phyloP scores from a whole-genome alignment of 2,888 invertebrate genomes.

The Cephus pygmeus region DNA sequence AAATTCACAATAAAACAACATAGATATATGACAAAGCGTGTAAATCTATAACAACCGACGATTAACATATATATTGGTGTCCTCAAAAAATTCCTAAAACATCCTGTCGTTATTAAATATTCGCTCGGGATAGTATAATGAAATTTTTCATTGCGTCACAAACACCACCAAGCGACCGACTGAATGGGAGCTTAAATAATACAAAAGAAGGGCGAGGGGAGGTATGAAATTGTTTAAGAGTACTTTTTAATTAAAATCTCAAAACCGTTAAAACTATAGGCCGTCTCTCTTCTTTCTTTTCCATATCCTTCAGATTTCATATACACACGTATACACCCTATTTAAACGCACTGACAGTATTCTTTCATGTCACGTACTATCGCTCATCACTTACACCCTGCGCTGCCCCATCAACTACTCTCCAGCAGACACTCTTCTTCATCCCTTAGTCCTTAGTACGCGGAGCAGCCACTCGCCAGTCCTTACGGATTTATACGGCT shows the following conservation, averaged over 20 bases:
- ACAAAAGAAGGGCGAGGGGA: neutral
- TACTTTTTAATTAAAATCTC: neutral
- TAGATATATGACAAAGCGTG: neutral
- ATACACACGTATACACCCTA: neutral
- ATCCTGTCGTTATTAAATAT: neutral
- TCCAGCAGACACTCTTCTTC: constrained; percentile 17
- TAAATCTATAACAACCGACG: neutral
- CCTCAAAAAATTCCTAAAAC: neutral
- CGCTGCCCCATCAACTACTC: neutral
- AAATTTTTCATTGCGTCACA: neutral
- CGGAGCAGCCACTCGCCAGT: neutral
- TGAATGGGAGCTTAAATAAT: neutral
- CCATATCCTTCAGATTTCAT: neutral
- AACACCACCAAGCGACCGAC: neutral
- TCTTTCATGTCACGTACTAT: constrained; percentile 25
- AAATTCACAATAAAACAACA: neutral
- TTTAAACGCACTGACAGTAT: neutral
- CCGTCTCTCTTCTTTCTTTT: neutral
- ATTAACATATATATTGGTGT: neutral
- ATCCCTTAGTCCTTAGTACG: neutral
- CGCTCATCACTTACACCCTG: constrained; percentile 20
- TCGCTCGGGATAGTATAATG: neutral
- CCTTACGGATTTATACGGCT: neutral
- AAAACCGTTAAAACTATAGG: neutral
- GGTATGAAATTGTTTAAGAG: neutral